Evolutionary conservation across 1,140 invertebrate genomes (phyloP).

Genomic region (Subanguina moxae): DNA sequence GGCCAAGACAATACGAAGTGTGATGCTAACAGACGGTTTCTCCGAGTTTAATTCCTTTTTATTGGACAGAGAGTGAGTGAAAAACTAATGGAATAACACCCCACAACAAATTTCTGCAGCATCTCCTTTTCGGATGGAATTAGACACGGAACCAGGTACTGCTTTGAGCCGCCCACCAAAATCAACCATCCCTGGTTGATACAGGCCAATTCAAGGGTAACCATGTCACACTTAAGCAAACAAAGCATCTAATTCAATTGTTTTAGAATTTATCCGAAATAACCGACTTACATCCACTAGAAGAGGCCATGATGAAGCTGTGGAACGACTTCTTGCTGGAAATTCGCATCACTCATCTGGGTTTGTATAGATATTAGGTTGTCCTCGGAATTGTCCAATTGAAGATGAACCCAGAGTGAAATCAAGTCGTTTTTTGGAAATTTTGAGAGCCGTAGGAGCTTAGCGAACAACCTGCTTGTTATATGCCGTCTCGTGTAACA

Average conservation of each 20-base stretch:
- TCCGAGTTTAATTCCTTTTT: no score
- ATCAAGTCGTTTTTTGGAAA: no score
- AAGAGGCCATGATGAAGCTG: conserved; percentile 28
- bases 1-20: no score
- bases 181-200: conserved; percentile 30
- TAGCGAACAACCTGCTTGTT: no score
- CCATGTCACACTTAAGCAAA: neutral
- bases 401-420: no score
- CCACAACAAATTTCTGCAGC: neutral
- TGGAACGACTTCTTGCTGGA: conserved; percentile 26
- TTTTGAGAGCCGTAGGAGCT: no score
- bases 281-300: conserved; percentile 23
- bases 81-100: no score
- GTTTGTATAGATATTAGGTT: neutral
- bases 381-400: no score
- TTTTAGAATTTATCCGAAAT: conserved; percentile 28
- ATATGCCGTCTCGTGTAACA: no score
- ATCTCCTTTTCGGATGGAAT: conserved; percentile 2
- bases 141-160: conserved; percentile 9
- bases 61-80: no score
- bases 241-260: conserved; percentile 10
- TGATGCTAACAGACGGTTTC: no score
- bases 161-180: conserved; percentile 23
- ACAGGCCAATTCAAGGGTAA: conserved; percentile 24
- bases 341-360: conserved; percentile 27